phyloP scores from a whole-genome alignment of 2,113 vertebrate species.

The Ranitomeya variabilis region DNA sequence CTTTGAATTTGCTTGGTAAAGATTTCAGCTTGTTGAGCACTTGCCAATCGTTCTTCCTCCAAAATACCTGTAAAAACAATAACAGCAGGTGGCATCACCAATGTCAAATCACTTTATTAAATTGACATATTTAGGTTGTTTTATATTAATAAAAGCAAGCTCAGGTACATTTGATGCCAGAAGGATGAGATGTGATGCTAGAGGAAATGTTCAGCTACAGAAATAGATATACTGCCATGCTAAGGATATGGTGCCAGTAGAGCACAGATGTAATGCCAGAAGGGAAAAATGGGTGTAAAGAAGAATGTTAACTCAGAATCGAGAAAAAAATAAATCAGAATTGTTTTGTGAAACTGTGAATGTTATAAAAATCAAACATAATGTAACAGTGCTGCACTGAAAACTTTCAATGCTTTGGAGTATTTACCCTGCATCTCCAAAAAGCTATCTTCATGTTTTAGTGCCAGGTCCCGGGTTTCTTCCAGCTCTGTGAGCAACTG shows the following conservation, averaged over 20 bases:
- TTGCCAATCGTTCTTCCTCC: slow-evolving; percentile 85
- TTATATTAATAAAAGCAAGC: not conserved
- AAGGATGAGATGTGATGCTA: not conserved
- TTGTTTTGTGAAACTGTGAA: not conserved
- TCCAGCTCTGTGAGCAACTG: slow-evolving; percentile 82
- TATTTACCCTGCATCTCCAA: slow-evolving; percentile 83
- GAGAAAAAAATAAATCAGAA: not conserved
- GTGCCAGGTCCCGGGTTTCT: slow-evolving; percentile 76
- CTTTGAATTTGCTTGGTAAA: slow-evolving; percentile 81
- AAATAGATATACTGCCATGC: not conserved
- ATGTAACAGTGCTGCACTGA: not conserved
- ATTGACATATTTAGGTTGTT: not conserved
- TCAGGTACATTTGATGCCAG: not conserved
- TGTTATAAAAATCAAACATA: not conserved
- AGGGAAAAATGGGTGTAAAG: not conserved
- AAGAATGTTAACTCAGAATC: not conserved
- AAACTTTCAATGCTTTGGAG: not conserved
- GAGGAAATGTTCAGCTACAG: no score
- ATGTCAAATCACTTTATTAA: not conserved
- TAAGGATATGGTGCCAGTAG: not conserved
- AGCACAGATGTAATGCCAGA: not conserved
- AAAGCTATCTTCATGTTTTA: slow-evolving; percentile 83
- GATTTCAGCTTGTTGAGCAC: slow-evolving; percentile 80
- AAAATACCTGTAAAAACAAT: slow-evolving; percentile 72
- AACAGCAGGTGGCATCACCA: not conserved